Percentiles rank a stretch among this genome's conserved stretches.
phyloP scores from a whole-genome alignment of 2,888 invertebrate genomes.

The Thyatira batis region DNA sequence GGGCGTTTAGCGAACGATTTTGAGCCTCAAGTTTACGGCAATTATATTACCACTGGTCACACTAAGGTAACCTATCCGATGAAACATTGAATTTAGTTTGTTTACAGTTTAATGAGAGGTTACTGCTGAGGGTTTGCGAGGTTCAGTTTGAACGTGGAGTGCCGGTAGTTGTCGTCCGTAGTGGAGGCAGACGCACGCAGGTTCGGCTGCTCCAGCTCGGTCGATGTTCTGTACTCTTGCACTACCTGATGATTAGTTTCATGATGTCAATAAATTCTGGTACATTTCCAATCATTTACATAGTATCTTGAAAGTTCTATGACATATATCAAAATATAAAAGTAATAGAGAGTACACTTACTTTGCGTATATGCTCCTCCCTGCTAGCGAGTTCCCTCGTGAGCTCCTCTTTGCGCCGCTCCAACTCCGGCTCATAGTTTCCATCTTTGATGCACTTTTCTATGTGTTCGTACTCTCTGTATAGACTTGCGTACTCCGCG shows the following conservation, averaged over 20 bases:
- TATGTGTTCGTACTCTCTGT: conserved; percentile 61
- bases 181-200: conserved; percentile 58
- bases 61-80: background rate
- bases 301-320: too few species aligned
- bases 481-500: conserved; percentile 61
- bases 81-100: conserved; percentile 9
- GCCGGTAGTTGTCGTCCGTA: conserved; percentile 53
- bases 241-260: conserved; percentile 45
- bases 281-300: too few species aligned
- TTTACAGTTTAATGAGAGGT: background rate
- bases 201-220: conserved; percentile 32
- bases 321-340: background rate
- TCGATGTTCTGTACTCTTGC: conserved; percentile 46
- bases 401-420: conserved; percentile 52
- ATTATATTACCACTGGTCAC: background rate
- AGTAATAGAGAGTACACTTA: conserved; percentile 26
- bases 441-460: conserved; percentile 49
- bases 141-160: conserved; percentile 51
- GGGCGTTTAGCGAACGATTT: background rate
- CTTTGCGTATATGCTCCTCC: conserved; percentile 62
- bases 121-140: conserved; percentile 32
- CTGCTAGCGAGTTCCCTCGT: conserved; percentile 50
- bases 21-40: background rate
- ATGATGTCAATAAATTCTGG: background rate
- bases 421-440: conserved; percentile 46